phyloP scores from a whole-genome alignment of 2,797 vertebrate genomes.

The Channallabes apus region DNA sequence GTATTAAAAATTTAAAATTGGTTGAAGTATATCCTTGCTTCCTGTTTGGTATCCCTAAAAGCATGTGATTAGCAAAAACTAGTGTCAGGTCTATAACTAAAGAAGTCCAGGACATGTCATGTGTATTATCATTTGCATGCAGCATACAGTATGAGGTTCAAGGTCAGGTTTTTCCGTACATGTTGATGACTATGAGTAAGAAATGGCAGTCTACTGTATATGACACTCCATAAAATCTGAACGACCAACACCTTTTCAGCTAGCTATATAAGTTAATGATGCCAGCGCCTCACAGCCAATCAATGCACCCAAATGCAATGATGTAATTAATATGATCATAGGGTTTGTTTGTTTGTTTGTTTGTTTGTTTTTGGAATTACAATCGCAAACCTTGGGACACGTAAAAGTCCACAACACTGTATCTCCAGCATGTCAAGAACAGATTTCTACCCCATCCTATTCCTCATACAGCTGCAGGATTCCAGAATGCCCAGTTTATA shows the following conservation, averaged over 20 bases:
- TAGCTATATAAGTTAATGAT: conserved; percentile 23
- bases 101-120: neutral
- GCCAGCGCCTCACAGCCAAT: neutral
- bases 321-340: neutral
- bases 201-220: neutral
- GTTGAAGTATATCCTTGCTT: neutral
- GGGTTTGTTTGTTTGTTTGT: neutral
- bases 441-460: conserved; percentile 2
- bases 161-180: neutral
- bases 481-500: conserved; percentile 64
- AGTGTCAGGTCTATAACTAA: neutral
- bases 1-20: too few relatives aligned
- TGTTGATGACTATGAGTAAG: neutral
- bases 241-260: neutral
- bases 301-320: neutral
- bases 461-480: neutral
- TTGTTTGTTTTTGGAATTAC: neutral
- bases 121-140: neutral
- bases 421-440: neutral
- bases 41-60: neutral
- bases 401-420: neutral
- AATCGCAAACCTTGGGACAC: neutral
- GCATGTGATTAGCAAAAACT: neutral
- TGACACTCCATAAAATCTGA: conserved; percentile 12
- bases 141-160: neutral